Conservation (phyloP, 2,113 vertebrate species). For the Oryctolagus cuniculus region mOryCun1.1 NC_091444.1:5122001-5122500, state of each 20-base stretch:
- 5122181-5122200: constrained; percentile 46
- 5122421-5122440: not conserved
- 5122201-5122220: constrained; percentile 50
- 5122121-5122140: constrained; percentile 30
- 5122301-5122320: not conserved
- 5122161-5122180: constrained; percentile 60
- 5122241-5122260: constrained; percentile 32
- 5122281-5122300: not conserved
- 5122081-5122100: constrained; percentile 65
- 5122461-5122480: not conserved
- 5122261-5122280: not conserved
- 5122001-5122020: not conserved
- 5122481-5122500: not conserved
- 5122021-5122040: constrained; percentile 64
- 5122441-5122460: not conserved
- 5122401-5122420: not conserved
- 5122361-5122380: not conserved
- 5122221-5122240: constrained; percentile 62
- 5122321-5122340: not conserved
- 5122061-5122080: constrained; percentile 42
- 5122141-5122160: constrained; percentile 48
- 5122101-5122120: constrained; percentile 50
- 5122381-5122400: not conserved
- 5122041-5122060: not conserved
- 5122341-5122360: rapidly evolving